Base-by-base conservation (phyloP, 2,113 vertebrate genomes). In the Rhizomys pruinosus region DNA sequence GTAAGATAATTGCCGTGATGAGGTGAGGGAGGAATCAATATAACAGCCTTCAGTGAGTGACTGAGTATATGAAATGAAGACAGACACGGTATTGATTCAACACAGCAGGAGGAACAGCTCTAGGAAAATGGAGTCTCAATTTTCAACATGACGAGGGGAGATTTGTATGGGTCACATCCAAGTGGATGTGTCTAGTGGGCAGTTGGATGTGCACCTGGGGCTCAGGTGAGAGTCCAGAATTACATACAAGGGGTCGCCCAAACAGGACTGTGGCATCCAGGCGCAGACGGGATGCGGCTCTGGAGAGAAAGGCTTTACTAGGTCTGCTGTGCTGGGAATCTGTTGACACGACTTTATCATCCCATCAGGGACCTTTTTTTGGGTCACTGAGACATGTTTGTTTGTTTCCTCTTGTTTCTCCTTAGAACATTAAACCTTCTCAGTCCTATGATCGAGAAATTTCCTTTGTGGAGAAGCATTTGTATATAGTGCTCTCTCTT, bases 381-480 rank as follows among this genome's bases (percentile, higher is more conserved):
- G 52, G 71, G 27, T 47, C 80, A 37, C 52, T 74, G 68, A 87
- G 77, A 82, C 19, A 17, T 15, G 17, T 68, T 73, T 94, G 68
- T 23, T 27, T 86, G 1, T 85, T 89, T 86, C 92, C 34, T 87
- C n/a, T 87, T 34, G 44, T 23, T 32, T 66, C 44, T 89, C 39
- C 74, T 85, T 76, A 91, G 59, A 90, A 90, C 42, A 39, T 92
- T 25, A 82, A 87, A 63, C 64, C 68, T 74, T 61, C n/a, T 57
- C 52, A 92, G 39, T 79, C 59, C 29, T 77, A 19, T 71, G 13
- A 82, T 42, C 42, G 22, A 22, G 61, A 44, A 82, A 63, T 76
- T 86, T 95, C n/a, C 88, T 61, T 55, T 11, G 34, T 47, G 63
- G 79, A 95, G 76, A 95, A 84, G 34, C 71, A n/a, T 20, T 73